These are phyloP conservation scores for Phoxinus dragarum DNA, from an alignment of 2,797 vertebrate genomes.

Conservation along the genomic window DNA sequence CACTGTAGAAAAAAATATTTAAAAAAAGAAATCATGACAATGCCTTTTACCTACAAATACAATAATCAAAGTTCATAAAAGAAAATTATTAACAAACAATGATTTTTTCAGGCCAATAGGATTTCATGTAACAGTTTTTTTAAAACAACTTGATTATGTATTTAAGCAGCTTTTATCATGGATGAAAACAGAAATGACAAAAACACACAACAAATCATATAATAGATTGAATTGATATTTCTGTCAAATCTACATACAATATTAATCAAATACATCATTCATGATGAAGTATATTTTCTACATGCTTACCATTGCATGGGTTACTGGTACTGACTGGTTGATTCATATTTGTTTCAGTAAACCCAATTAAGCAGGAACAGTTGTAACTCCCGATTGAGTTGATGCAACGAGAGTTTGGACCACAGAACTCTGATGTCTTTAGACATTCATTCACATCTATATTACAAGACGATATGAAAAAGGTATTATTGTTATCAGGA, in stretches of 20 bases:
- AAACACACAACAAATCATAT: not conserved
- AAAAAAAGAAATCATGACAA: not conserved
- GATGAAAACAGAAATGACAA: not conserved
- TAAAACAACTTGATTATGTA: too few relatives aligned
- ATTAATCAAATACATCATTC: too few relatives aligned
- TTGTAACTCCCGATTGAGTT: not conserved
- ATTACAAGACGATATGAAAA: not conserved
- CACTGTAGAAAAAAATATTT: conserved; percentile 14
- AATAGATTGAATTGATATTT: too few relatives aligned
- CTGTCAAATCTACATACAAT: too few relatives aligned
- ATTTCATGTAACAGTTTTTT: too few relatives aligned
- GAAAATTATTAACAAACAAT: too few relatives aligned
- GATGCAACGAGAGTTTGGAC: conserved; percentile 20
- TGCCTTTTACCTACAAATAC: too few relatives aligned
- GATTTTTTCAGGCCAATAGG: too few relatives aligned
- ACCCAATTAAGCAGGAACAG: conserved; percentile 19
- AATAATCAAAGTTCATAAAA: too few relatives aligned
- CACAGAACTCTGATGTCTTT: not conserved
- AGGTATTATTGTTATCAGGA: not conserved
- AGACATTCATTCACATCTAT: conserved; percentile 28
- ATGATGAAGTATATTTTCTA: not conserved
- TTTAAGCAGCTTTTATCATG: not conserved
- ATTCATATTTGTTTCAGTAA: not conserved
- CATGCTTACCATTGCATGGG: conserved; percentile 25
- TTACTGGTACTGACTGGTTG: not conserved